A percentile compares a stretch with the other conserved stretches of the same genome.
Conservation (phyloP, 2,113 vertebrate species). For the Paradoxurus hermaphroditus region DNA sequence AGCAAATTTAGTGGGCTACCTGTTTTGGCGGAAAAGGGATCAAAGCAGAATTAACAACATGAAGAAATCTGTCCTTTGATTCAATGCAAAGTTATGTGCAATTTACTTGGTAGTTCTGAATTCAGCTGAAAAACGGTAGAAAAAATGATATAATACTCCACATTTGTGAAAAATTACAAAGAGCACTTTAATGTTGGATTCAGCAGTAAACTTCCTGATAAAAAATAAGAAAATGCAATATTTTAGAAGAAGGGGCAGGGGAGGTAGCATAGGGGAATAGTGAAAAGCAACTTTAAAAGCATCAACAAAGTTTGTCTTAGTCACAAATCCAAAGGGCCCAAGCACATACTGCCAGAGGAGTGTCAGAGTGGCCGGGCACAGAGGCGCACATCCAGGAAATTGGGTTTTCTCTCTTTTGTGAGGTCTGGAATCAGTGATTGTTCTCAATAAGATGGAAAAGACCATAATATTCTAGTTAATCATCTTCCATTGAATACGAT, state of each 20-base stretch:
- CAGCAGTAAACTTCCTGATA: constrained; percentile 59
- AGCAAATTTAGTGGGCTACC: background rate
- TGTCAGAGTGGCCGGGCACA: background rate
- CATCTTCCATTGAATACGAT: constrained; percentile 17
- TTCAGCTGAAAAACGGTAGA: background rate
- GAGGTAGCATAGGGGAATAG: background rate
- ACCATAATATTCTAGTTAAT: background rate
- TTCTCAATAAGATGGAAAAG: constrained; percentile 16
- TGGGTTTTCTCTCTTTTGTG: background rate
- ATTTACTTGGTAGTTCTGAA: constrained; percentile 38
- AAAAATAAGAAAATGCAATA: constrained; percentile 54
- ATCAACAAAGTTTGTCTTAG: background rate
- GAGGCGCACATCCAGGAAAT: background rate
- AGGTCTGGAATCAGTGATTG: background rate
- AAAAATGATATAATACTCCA: background rate
- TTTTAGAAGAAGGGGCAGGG: constrained; percentile 6
- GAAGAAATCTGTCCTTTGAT: background rate
- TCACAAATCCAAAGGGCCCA: constrained; percentile 1
- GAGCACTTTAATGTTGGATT: constrained; percentile 47
- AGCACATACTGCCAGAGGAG: background rate
- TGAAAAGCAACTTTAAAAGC: background rate
- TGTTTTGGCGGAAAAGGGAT: constrained; percentile 6
- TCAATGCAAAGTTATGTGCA: constrained; percentile 3
- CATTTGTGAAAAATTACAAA: constrained; percentile 47
- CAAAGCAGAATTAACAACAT: constrained; percentile 26